phyloP scores from a whole-genome alignment of 2,797 vertebrate species.

The Pseudochirops corinnae region DNA sequence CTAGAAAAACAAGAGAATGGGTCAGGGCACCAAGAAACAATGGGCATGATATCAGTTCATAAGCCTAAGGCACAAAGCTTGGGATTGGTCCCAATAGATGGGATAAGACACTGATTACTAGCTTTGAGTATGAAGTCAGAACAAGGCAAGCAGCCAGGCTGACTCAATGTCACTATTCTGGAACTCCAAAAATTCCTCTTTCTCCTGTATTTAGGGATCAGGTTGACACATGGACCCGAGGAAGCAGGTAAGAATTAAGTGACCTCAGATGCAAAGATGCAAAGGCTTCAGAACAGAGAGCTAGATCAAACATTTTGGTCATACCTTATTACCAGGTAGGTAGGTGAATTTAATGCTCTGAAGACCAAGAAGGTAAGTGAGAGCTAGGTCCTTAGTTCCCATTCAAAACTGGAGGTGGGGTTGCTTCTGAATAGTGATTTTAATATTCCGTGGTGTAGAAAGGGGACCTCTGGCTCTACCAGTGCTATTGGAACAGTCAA shows the following conservation, averaged over 20 bases:
- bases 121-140: too few relatives aligned
- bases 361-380: not conserved
- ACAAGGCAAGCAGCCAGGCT: too few relatives aligned
- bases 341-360: not conserved
- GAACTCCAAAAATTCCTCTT: not conserved
- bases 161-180: not conserved
- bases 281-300: not conserved
- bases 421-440: not conserved
- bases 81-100: too few relatives aligned
- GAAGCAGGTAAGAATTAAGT: not conserved
- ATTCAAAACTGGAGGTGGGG: not conserved
- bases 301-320: not conserved
- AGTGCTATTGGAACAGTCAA: not conserved
- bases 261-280: not conserved
- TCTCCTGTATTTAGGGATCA: not conserved
- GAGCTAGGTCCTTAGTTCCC: not conserved
- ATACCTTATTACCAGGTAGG: not conserved
- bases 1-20: too few relatives aligned
- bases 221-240: not conserved
- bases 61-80: too few relatives aligned
- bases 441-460: not conserved
- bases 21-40: too few relatives aligned
- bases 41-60: too few relatives aligned
- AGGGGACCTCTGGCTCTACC: not conserved
- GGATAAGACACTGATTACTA: too few relatives aligned